Percentiles rank a stretch among this genome's conserved stretches.
Evolutionary conservation across 2,888 invertebrate species (phyloP).

Genomic region (Phengaris arion): DNA sequence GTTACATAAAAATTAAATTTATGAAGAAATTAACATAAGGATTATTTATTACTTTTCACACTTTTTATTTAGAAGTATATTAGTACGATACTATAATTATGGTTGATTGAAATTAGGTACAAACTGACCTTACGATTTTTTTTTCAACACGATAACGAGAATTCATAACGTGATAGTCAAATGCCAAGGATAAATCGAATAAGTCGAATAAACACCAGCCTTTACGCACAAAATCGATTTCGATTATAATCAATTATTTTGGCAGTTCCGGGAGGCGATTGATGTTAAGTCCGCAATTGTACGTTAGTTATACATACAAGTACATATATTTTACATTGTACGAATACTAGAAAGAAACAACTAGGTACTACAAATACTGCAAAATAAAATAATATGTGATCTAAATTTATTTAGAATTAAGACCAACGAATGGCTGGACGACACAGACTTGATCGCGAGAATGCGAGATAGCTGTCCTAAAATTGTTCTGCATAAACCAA

Average conservation of each 20-base stretch:
- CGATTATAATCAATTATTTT: conserved; percentile 2
- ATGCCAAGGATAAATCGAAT: conserved; percentile 17
- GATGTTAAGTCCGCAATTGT: background rate
- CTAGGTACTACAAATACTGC: too few relatives aligned
- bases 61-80: background rate
- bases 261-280: background rate
- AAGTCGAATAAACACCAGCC: conserved; percentile 1
- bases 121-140: conserved; percentile 1
- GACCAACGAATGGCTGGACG: too few relatives aligned
- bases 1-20: too few relatives aligned
- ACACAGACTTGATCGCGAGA: too few relatives aligned
- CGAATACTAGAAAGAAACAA: too few relatives aligned
- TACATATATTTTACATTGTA: too few relatives aligned
- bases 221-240: background rate
- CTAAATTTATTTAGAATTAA: too few relatives aligned
- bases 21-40: background rate
- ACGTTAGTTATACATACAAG: too few relatives aligned
- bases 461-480: too few relatives aligned
- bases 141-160: conserved; percentile 12
- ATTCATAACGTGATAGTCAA: conserved; percentile 2
- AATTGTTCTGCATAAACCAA: background rate
- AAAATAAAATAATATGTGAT: too few relatives aligned
- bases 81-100: background rate
- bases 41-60: too few relatives aligned
- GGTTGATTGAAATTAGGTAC: background rate